Evolutionary conservation across 23 tunicate species (phyloP).

Genomic region (Trididemnum nubilum): DNA sequence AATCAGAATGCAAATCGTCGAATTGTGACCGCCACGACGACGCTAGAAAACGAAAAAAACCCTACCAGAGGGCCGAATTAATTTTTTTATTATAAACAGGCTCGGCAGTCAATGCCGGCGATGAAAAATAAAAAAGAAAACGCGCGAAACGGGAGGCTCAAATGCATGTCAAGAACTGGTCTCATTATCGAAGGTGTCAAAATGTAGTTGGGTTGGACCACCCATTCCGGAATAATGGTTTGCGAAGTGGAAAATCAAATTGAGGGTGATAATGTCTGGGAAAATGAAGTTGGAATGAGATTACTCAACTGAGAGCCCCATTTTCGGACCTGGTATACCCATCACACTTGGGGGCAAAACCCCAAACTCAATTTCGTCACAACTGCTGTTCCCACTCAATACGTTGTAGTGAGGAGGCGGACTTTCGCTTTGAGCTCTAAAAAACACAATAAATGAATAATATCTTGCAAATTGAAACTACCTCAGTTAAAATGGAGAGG

Average conservation of each 20-base stretch:
- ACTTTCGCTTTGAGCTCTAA: conserved; percentile 77
- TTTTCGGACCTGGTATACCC: conserved; percentile 68
- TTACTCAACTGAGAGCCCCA: conserved; percentile 73
- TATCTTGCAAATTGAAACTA: background rate
- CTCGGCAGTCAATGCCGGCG: conserved; percentile 61
- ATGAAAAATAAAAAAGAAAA: conserved; percentile 14
- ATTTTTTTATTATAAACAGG: conserved; percentile 49
- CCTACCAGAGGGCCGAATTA: conserved; percentile 63
- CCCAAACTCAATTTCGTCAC: conserved; percentile 79
- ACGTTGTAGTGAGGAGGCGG: conserved; percentile 73
- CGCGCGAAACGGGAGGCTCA: background rate
- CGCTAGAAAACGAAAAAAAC: conserved; percentile 24
- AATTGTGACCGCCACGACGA: background rate
- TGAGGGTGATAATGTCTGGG: too few relatives aligned
- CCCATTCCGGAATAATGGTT: too few relatives aligned
- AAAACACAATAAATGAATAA: background rate
- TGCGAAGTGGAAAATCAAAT: too few relatives aligned
- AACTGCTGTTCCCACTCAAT: conserved; percentile 77
- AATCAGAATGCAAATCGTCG: background rate
- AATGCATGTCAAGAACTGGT: background rate
- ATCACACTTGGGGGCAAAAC: conserved; percentile 61
- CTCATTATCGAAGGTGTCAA: too few relatives aligned
- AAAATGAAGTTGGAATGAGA: background rate
- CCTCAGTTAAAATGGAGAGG: background rate
- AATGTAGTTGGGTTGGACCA: too few relatives aligned